Conservation (phyloP, 2,797 vertebrate genomes). For the Myotis planiceps region DNA sequence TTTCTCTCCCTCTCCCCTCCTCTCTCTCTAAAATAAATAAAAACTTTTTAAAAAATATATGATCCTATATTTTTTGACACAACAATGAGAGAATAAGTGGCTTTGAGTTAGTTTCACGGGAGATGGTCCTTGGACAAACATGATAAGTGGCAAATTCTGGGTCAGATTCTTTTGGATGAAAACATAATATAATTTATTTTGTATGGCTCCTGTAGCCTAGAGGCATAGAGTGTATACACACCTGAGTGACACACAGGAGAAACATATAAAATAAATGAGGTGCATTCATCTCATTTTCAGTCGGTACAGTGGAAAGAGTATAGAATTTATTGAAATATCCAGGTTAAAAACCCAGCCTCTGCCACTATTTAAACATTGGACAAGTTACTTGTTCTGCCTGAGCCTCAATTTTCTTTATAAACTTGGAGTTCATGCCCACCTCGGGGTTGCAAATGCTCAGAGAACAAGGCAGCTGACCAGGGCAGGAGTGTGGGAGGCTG, state of each 20-base stretch:
- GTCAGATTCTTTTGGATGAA: neutral
- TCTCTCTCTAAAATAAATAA: neutral
- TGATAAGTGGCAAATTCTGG: neutral
- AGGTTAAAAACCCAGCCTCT: neutral
- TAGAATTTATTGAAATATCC: neutral
- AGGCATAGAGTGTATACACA: too few species aligned
- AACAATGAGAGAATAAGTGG: neutral
- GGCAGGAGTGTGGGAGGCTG: too few species aligned
- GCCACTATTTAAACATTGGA: neutral
- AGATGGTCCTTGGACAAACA: neutral
- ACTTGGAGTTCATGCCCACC: neutral
- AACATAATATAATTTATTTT: neutral
- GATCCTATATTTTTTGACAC: neutral
- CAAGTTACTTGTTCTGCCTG: neutral
- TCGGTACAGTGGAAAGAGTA: neutral
- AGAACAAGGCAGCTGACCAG: neutral
- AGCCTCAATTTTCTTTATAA: neutral
- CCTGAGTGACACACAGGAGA: neutral
- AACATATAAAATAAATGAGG: neutral
- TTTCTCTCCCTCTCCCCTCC: neutral
- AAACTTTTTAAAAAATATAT: neutral
- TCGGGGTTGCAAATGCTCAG: too few species aligned
- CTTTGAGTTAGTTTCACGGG: neutral
- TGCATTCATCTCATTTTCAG: neutral
- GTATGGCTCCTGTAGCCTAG: neutral